These are phyloP conservation scores for Halictus ligatus DNA, from an alignment of 2,888 invertebrate species.

Conservation along the genomic window DNA sequence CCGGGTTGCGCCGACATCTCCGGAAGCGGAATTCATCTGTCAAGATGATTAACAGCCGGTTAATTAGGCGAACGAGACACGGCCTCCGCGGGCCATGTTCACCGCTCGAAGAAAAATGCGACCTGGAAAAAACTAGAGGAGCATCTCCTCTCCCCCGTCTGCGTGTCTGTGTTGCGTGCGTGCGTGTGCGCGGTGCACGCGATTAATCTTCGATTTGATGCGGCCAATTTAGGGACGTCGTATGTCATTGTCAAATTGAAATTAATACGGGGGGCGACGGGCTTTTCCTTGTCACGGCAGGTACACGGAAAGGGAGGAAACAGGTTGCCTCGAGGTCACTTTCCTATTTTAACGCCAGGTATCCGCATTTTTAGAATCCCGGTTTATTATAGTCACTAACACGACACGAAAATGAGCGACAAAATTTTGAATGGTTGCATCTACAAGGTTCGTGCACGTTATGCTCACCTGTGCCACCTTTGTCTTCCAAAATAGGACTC, in stretches of 20 bases:
- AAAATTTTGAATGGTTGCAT: too few species aligned
- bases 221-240: constrained; percentile 32
- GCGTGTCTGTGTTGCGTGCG: background rate
- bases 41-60: constrained; percentile 59
- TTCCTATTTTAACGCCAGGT: background rate
- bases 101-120: constrained; percentile 29
- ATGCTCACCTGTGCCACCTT: too few species aligned
- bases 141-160: background rate
- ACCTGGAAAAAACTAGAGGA: constrained; percentile 30
- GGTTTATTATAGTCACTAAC: background rate
- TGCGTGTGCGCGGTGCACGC: constrained; percentile 12
- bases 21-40: constrained; percentile 64
- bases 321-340: background rate
- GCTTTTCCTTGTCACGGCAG: background rate
- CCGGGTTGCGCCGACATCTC: constrained; percentile 36
- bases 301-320: background rate
- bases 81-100: background rate
- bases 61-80: constrained; percentile 54
- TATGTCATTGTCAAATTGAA: constrained; percentile 2
- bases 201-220: constrained; percentile 48
- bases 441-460: too few species aligned
- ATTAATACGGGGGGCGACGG: background rate
- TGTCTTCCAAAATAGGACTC: too few species aligned
- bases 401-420: too few species aligned
- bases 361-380: background rate